Percentiles rank a stretch among this genome's conserved stretches.
Evolutionary conservation across 2,888 invertebrate species (phyloP).

Genomic region (Strigamia crassipes): DNA sequence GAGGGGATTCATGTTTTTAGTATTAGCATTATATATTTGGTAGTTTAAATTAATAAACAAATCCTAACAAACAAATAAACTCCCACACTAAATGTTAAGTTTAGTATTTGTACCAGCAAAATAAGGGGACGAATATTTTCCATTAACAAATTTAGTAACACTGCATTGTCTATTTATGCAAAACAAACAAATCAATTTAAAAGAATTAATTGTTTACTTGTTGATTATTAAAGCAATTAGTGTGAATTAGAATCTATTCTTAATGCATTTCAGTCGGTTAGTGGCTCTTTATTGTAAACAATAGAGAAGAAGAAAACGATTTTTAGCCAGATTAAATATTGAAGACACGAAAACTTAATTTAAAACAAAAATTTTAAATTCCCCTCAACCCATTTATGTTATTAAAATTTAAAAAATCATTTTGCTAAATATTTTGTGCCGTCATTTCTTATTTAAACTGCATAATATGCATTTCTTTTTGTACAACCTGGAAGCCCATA

Average conservation of each 20-base stretch:
- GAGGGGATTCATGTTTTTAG: neutral
- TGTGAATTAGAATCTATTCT: slow-evolving; percentile 3
- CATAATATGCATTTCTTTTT: slow-evolving; percentile 17
- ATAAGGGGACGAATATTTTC: neutral
- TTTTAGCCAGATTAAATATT: neutral
- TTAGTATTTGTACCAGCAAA: slow-evolving; percentile 7
- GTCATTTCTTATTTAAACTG: slow-evolving; percentile 16
- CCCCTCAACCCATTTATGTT: neutral
- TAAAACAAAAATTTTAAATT: neutral
- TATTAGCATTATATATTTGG: neutral
- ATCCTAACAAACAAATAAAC: neutral
- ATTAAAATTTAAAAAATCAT: slow-evolving; percentile 34
- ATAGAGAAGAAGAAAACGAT: neutral
- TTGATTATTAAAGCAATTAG: neutral
- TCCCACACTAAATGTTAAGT: neutral
- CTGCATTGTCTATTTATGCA: too few relatives aligned
- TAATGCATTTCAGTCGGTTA: neutral
- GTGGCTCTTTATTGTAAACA: neutral
- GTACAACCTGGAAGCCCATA: neutral
- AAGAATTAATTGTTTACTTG: neutral
- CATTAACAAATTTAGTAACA: neutral
- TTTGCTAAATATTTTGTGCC: slow-evolving; percentile 27
- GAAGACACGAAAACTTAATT: neutral
- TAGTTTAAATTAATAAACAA: neutral
- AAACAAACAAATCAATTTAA: too few relatives aligned